These are phyloP conservation scores for Anoplopoma fimbria DNA, from an alignment of 2,113 vertebrate species.

Conservation along the genomic window DNA sequence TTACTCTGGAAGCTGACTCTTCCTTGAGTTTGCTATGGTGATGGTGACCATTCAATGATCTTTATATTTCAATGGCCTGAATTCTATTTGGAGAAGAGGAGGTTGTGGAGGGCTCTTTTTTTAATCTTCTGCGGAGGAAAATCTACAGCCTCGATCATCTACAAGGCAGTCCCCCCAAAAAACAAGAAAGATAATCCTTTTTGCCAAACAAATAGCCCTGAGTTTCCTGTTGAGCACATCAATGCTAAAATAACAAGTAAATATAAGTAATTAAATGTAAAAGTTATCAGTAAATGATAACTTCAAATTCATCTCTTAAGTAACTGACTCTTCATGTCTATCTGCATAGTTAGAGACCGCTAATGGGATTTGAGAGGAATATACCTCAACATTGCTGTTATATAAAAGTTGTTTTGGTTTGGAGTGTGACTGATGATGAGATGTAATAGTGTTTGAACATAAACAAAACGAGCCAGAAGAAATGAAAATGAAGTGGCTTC, in stretches of 20 bases:
- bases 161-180: no score
- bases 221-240: no score
- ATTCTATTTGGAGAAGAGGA: slow-evolving; percentile 9
- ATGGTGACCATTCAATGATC: slow-evolving; percentile 4
- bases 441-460: slow-evolving; percentile 3
- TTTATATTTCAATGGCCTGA: slow-evolving; percentile 1
- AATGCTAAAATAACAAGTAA: background rate
- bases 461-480: background rate
- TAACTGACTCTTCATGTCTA: background rate
- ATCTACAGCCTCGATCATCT: background rate
- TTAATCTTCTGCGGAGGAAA: background rate
- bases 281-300: background rate
- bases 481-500: slow-evolving; percentile 1
- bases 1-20: background rate
- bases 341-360: background rate
- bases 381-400: background rate
- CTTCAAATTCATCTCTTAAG: background rate
- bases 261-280: background rate
- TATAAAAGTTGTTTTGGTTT: background rate
- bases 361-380: background rate
- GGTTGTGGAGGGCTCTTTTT: background rate
- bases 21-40: background rate
- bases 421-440: background rate
- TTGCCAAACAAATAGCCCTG: no score
- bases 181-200: no score